A percentile compares a stretch with the other conserved stretches of the same genome.
phyloP scores from a whole-genome alignment of 2,888 invertebrate genomes.

The Oscheius sp. region DNA sequence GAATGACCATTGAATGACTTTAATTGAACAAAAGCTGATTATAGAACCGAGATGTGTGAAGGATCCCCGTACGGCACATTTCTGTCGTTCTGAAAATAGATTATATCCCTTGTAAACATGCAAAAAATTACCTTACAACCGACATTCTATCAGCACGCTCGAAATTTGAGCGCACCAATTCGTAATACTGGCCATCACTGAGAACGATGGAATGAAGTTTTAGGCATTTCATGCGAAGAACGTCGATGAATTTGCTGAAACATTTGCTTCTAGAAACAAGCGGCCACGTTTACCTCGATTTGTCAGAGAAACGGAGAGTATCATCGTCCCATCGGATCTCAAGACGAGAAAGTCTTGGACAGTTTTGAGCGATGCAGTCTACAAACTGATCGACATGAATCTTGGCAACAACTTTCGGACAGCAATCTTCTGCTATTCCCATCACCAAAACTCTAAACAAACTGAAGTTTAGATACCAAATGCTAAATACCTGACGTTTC shows the following conservation, averaged over 20 bases:
- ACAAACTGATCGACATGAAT: slow-evolving; percentile 92
- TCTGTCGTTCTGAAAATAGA: slow-evolving; percentile 83
- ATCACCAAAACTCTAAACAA: slow-evolving; percentile 87
- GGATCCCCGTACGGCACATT: slow-evolving; percentile 92
- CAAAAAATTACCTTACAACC: slow-evolving; percentile 80
- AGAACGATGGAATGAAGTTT: slow-evolving; percentile 91
- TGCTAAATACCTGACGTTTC: slow-evolving; percentile 84
- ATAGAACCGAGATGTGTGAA: slow-evolving; percentile 90
- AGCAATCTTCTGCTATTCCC: slow-evolving; percentile 95
- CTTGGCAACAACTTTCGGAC: slow-evolving; percentile 87
- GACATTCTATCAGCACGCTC: slow-evolving; percentile 96
- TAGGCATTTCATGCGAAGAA: slow-evolving; percentile 91
- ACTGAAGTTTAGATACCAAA: no score
- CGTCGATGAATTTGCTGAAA: slow-evolving; percentile 91
- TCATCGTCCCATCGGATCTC: slow-evolving; percentile 99
- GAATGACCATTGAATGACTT: slow-evolving; percentile 39
- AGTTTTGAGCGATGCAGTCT: slow-evolving; percentile 94
- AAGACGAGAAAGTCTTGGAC: slow-evolving; percentile 87
- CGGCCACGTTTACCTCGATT: slow-evolving; percentile 80
- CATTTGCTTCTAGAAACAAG: not conserved
- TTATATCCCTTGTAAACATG: not conserved
- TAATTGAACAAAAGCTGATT: slow-evolving; percentile 94
- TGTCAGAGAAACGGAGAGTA: slow-evolving; percentile 96
- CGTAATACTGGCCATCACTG: slow-evolving; percentile 98
- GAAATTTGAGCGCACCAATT: slow-evolving; percentile 98